These are phyloP conservation scores for Drosophila fungiperda DNA, from an alignment of 2,888 invertebrate genomes.

Conservation along the genomic window DNA sequence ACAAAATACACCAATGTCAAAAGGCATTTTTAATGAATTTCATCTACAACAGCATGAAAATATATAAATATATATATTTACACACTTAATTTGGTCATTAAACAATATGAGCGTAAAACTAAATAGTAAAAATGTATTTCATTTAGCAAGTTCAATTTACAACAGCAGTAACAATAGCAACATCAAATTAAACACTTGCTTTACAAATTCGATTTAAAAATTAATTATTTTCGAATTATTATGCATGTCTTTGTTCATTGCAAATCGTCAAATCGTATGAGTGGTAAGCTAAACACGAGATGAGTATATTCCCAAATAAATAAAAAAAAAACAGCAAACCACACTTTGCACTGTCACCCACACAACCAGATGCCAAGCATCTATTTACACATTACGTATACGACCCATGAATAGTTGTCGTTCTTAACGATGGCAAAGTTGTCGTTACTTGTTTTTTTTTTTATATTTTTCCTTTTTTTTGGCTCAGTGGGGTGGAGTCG, in stretches of 20 bases:
- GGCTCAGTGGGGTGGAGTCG: constrained; percentile 1
- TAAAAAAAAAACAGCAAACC: constrained; percentile 1
- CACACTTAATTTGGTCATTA: constrained; percentile 48
- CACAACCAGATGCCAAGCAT: constrained; percentile 11
- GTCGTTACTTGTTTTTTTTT: constrained; percentile 16
- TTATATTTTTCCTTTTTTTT: constrained; percentile 12
- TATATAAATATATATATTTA: not conserved
- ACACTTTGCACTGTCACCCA: not conserved
- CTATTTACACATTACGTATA: constrained; percentile 69
- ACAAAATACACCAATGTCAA: constrained; percentile 61
- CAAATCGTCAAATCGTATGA: constrained; percentile 1
- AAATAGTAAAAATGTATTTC: constrained; percentile 21
- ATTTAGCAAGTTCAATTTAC: constrained; percentile 8
- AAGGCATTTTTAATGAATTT: constrained; percentile 72
- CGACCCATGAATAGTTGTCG: constrained; percentile 71
- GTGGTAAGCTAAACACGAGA: not conserved
- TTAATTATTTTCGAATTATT: constrained; percentile 1
- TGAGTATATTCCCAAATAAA: not conserved
- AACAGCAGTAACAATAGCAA: not conserved
- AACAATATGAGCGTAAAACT: not conserved
- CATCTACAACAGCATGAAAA: constrained; percentile 19
- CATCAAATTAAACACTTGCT: constrained; percentile 17
- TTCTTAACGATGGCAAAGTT: constrained; percentile 66
- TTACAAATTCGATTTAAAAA: not conserved
- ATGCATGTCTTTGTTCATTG: constrained; percentile 4